These are phyloP conservation scores for Jordanella pulchra DNA, from an alignment of 2,797 vertebrate species.

Conservation along the genomic window DNA sequence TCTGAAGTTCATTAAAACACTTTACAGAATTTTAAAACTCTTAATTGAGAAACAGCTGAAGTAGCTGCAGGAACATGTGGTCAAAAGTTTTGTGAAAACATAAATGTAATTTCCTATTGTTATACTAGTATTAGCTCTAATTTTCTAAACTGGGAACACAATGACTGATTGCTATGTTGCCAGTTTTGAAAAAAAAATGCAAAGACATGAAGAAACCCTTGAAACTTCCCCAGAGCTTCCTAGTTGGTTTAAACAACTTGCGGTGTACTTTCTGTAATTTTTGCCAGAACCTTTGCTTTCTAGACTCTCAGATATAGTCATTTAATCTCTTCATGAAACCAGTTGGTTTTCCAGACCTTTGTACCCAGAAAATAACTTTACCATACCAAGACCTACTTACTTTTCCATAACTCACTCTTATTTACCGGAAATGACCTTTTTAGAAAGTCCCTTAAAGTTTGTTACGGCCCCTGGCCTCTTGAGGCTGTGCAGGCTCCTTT, in stretches of 20 bases:
- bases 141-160: neutral
- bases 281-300: neutral
- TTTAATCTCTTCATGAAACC: neutral
- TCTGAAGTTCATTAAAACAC: neutral
- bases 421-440: no score
- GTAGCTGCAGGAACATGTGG: neutral
- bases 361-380: no score
- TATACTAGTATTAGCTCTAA: neutral
- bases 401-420: neutral
- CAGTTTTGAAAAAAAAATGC: neutral
- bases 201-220: neutral
- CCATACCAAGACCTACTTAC: no score
- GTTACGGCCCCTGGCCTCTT: no score
- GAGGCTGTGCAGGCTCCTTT: no score
- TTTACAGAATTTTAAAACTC: neutral
- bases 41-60: neutral
- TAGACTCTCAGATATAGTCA: neutral
- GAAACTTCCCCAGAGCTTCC: neutral
- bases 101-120: neutral
- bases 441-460: no score
- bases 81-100: neutral
- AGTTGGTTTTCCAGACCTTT: neutral
- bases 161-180: neutral
- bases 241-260: neutral
- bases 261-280: neutral